Base-by-base conservation (phyloP, 2,113 vertebrate species). In the Pollachius pollachius region DNA sequence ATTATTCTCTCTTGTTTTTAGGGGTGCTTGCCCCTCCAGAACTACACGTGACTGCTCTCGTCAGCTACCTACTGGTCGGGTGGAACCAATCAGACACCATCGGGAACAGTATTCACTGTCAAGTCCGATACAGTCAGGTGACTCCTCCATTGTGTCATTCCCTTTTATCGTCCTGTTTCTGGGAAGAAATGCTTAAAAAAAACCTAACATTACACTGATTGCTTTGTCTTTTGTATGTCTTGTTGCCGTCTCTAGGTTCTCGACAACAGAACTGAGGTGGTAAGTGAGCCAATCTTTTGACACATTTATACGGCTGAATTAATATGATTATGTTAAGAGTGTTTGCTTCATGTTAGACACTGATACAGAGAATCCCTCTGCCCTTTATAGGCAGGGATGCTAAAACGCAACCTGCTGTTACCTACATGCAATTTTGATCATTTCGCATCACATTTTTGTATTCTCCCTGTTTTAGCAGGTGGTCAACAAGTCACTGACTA, bases 101-200 rank as follows among this genome's bases (percentile, higher is more conserved):
- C 15, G 9, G 7, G 7, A 17, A 13, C 15, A 0, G 4, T 19
- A 60, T 48, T 41, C 5, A 1, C 25, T 91, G 88, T 71, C 66
- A 91, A 82, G 73, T 90, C 52, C 83, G 76, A 72, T 84, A 79
- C 69, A 65, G 11, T 3, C 68, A 82, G 87, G 89, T 91, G 70
- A 0, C 67, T 18, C 12, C 5, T 2, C 59, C 12, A 21, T 37
- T 4, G 72, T 34, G 57, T 60, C n/a, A 18, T 11, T 30, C 54
- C 48, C 41, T 25, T 27, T 60, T 12, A 60, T 60, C 58, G 2
- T 62, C 60, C 23, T 27, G 21, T 15, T 62, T 62, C 11, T 21
- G 11, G 18, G 59, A 61, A 23, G 13, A 61, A 21, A 21, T 61
- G n/a, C 19, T 21, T 57, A 57, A 11, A 17, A 21, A 57, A 57